These are phyloP conservation scores for Periplaneta americana DNA, from an alignment of 1,140 invertebrate species.

Conservation along the genomic window DNA sequence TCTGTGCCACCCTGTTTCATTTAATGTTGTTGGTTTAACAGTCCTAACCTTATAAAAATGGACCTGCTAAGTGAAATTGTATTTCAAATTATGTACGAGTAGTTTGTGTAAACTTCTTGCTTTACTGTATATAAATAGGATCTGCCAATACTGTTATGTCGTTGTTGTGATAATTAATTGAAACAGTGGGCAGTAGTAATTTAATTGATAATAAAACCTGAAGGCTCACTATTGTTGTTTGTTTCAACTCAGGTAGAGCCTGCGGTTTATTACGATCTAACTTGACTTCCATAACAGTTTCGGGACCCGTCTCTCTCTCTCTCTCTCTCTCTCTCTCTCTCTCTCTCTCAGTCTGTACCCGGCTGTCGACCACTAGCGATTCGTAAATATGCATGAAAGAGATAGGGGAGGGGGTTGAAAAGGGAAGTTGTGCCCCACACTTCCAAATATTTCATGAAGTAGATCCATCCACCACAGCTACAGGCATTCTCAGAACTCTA, in stretches of 20 bases:
- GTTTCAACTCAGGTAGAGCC: not conserved
- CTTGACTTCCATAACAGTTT: not conserved
- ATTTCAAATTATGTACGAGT: too few relatives aligned
- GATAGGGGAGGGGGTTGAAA: not conserved
- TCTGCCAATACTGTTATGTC: too few relatives aligned
- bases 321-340: too few relatives aligned
- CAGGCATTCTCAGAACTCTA: not conserved
- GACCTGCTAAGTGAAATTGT: too few relatives aligned
- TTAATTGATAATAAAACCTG: not conserved
- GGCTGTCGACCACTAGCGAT: not conserved
- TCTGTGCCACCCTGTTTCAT: too few relatives aligned
- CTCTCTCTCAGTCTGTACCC: too few relatives aligned
- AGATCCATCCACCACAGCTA: not conserved
- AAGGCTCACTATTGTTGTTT: not conserved
- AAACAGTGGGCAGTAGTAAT: not conserved
- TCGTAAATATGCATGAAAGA: not conserved
- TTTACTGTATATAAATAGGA: too few relatives aligned
- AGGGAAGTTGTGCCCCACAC: not conserved
- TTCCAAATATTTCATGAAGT: not conserved
- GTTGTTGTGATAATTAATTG: too few relatives aligned
- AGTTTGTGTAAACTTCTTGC: too few relatives aligned
- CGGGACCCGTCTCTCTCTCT: not conserved
- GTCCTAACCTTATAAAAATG: too few relatives aligned
- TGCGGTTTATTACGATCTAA: not conserved
- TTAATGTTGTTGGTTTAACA: too few relatives aligned